Percentiles rank a stretch among this genome's conserved stretches.
Evolutionary conservation across 2,113 vertebrate genomes (phyloP).

Genomic region (Galemys pyrenaicus): DNA sequence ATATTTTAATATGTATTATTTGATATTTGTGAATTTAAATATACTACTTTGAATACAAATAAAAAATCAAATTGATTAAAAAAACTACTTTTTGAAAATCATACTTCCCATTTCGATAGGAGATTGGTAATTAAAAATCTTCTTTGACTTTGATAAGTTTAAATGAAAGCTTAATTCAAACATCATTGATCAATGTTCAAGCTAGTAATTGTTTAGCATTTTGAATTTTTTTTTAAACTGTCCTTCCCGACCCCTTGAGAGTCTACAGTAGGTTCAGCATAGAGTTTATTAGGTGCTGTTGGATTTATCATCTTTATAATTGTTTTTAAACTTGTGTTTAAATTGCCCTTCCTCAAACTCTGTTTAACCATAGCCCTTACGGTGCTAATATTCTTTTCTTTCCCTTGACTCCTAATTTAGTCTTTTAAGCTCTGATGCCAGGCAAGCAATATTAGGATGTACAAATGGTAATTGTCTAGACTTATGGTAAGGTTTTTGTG

Average conservation of each 20-base stretch:
- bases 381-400: not conserved
- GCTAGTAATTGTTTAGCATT: not conserved
- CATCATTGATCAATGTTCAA: not conserved
- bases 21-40: not conserved
- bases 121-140: not conserved
- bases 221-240: not conserved
- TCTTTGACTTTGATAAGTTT: not conserved
- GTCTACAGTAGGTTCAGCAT: accelerated
- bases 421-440: not conserved
- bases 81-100: not conserved
- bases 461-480: not conserved
- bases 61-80: not conserved
- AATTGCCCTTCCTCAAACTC: not conserved
- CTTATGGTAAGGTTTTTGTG: not conserved
- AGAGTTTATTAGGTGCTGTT: not conserved
- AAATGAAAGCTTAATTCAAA: not conserved
- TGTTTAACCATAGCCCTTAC: not conserved
- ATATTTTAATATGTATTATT: not conserved
- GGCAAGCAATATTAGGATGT: not conserved
- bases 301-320: not conserved
- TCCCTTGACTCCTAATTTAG: not conserved
- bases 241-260: accelerated
- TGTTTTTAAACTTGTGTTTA: not conserved
- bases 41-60: not conserved
- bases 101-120: not conserved